phyloP scores from a whole-genome alignment of 2,888 invertebrate species.

The Dolichopus griseipennis region DNA sequence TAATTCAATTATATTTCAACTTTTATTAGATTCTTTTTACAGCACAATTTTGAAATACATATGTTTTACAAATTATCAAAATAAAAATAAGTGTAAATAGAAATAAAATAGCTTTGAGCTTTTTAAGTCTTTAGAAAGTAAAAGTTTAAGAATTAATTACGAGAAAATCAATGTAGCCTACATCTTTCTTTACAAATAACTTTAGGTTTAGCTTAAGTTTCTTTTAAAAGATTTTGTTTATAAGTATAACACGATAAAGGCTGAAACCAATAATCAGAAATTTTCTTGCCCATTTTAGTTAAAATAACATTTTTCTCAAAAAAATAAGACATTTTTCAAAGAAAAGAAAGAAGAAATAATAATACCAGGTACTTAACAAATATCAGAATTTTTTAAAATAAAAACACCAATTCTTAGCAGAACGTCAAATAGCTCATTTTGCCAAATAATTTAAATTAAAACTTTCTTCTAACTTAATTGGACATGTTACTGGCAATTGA shows the following conservation, averaged over 20 bases:
- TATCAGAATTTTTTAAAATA: background rate
- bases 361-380: conserved; percentile 1
- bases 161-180: no score
- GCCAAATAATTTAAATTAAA: conserved; percentile 32
- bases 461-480: conserved; percentile 34
- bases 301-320: no score
- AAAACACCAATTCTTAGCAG: background rate
- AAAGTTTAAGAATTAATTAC: no score
- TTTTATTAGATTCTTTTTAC: background rate
- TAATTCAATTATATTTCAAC: no score
- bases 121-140: background rate
- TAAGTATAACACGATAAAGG: no score
- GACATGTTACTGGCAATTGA: conserved; percentile 40
- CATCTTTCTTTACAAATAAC: no score
- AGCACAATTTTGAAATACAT: background rate
- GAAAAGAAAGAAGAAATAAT: background rate
- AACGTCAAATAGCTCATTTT: background rate
- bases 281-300: no score
- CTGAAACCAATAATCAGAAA: no score
- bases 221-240: no score
- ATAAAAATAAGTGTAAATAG: background rate
- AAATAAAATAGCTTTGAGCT: background rate
- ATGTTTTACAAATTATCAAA: background rate
- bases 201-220: no score
- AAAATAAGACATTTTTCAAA: background rate